Conservation (phyloP, 2,888 invertebrate species). For the Falcaria lacertinaria region DNA sequence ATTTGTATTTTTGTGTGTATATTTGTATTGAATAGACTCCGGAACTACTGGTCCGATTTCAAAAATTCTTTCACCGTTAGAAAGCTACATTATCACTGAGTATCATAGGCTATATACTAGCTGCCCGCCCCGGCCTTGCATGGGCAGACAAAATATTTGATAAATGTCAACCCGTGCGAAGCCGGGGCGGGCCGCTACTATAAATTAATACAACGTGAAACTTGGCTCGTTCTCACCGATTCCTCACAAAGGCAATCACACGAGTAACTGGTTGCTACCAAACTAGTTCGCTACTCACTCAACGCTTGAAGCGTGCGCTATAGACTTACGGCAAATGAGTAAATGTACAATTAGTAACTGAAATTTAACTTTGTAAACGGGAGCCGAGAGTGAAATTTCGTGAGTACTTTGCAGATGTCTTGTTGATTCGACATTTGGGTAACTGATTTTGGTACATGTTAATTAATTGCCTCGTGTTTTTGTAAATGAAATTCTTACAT, state of each 20-base stretch:
- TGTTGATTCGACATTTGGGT: background rate
- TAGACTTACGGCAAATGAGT: background rate
- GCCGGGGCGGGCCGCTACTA: background rate
- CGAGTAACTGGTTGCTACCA: background rate
- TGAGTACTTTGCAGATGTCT: background rate
- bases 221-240: background rate
- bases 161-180: no score
- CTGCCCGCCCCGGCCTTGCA: no score
- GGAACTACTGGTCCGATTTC: no score
- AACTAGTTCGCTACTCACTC: background rate
- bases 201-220: background rate
- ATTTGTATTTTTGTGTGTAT: no score
- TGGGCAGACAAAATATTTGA: no score
- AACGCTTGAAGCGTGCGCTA: background rate
- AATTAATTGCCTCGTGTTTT: no score
- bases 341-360: background rate
- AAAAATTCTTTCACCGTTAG: no score
- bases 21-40: no score
- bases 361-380: background rate
- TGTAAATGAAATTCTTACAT: no score
- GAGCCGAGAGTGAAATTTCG: background rate
- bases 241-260: background rate
- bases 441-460: background rate
- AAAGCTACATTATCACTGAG: no score
- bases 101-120: no score